A percentile compares a stretch with the other conserved stretches of the same genome.
phyloP scores from a whole-genome alignment of 2,113 vertebrate species.

The Thalassarche chlororhynchos region DNA sequence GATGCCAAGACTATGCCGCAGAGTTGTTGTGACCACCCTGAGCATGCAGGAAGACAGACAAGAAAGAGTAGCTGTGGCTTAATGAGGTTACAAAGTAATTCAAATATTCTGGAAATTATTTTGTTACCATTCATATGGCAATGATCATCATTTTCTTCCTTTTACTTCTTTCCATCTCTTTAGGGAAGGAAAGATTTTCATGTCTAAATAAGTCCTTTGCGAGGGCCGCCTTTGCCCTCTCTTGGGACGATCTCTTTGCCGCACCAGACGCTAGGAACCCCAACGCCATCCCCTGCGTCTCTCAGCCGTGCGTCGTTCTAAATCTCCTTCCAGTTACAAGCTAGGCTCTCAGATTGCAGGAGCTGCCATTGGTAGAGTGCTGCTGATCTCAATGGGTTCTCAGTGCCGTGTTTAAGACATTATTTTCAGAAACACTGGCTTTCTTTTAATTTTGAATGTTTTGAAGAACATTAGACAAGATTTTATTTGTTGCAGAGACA shows the following conservation, averaged over 20 bases:
- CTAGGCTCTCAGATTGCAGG: not conserved
- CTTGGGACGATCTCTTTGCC: not conserved
- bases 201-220: not conserved
- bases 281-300: accelerated
- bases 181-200: not conserved
- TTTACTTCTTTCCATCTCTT: not conserved
- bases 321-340: not conserved
- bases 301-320: accelerated
- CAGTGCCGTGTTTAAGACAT: accelerated
- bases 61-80: not conserved
- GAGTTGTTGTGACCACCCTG: not conserved
- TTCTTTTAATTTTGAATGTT: not conserved
- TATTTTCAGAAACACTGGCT: not conserved
- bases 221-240: not conserved
- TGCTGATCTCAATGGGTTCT: not conserved
- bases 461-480: not conserved
- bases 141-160: accelerated
- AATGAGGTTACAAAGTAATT: not conserved
- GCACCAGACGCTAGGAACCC: accelerated
- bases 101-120: not conserved
- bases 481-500: not conserved
- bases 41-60: not conserved
- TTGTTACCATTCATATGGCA: not conserved
- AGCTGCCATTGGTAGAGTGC: not conserved
- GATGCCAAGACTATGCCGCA: not conserved